These are phyloP conservation scores for Bembecia ichneumoniformis DNA, from an alignment of 2,888 invertebrate species.

Conservation along the genomic window DNA sequence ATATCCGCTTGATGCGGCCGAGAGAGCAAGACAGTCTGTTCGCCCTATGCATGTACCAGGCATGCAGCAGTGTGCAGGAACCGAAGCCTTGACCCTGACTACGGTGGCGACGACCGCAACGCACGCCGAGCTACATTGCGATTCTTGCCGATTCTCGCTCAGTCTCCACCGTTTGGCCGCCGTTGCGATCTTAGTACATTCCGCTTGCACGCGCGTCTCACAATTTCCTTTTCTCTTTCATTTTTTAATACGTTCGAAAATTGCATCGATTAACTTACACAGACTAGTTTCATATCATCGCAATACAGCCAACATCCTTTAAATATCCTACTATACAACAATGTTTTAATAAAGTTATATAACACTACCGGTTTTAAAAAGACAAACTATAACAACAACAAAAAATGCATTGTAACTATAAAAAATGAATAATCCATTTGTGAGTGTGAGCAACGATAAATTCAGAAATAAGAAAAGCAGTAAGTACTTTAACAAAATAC, in stretches of 20 bases:
- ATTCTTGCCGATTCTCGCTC: constrained; percentile 56
- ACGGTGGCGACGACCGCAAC: constrained; percentile 72
- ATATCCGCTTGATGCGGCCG: constrained; percentile 43
- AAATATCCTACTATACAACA: background rate
- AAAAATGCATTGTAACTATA: too few species aligned
- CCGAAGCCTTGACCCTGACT: constrained; percentile 70
- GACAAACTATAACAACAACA: too few species aligned
- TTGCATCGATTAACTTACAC: constrained; percentile 25
- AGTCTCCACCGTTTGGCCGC: constrained; percentile 28
- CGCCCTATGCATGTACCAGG: constrained; percentile 43
- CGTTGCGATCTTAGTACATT: constrained; percentile 59
- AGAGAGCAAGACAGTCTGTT: constrained; percentile 31
- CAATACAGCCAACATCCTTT: background rate
- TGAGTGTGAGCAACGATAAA: too few species aligned
- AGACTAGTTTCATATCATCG: background rate
- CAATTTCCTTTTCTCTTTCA: constrained; percentile 50
- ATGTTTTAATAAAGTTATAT: too few species aligned
- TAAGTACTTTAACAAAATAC: too few species aligned
- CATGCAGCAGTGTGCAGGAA: constrained; percentile 57
- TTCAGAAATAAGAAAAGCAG: too few species aligned
- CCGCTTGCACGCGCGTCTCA: constrained; percentile 51
- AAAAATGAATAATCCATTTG: too few species aligned
- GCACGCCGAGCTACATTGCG: constrained; percentile 58
- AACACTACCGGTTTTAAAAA: too few species aligned
- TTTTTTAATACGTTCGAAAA: constrained; percentile 24